These are phyloP conservation scores for Neopipo cinnamomea DNA, from an alignment of 2,113 vertebrate genomes.

Conservation along the genomic window DNA sequence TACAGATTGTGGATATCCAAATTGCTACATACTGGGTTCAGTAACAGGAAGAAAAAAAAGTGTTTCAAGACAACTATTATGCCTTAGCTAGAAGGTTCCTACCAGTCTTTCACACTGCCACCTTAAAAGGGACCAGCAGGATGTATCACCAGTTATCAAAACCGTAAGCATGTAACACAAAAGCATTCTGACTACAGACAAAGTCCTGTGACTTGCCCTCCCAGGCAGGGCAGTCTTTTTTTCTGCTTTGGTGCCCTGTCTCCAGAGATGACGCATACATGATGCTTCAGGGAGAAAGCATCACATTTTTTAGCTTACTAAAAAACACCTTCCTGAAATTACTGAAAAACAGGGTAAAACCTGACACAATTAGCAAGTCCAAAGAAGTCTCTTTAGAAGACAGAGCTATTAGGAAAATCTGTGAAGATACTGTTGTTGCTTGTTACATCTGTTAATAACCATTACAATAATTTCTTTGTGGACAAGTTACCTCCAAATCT, in stretches of 20 bases:
- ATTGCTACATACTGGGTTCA: neutral
- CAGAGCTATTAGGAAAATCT: neutral
- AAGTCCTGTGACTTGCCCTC: neutral
- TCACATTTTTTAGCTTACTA: neutral
- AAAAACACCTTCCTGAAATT: neutral
- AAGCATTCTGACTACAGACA: neutral
- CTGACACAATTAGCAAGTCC: neutral
- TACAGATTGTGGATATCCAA: neutral
- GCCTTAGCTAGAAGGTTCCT: neutral
- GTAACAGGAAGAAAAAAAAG: neutral
- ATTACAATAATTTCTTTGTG: neutral
- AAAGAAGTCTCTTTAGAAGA: neutral
- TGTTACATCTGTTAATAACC: neutral
- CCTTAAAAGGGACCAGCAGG: neutral
- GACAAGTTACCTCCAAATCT: neutral
- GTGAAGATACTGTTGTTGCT: neutral
- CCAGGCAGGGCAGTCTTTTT: neutral
- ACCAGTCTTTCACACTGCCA: neutral
- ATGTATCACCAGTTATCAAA: neutral
- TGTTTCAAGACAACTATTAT: neutral
- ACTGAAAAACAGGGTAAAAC: neutral
- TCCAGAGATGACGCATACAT: neutral
- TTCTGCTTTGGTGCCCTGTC: neutral
- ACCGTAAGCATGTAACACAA: rapidly evolving
- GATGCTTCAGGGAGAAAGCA: neutral